These are phyloP conservation scores for Drosophila subobscura DNA, from an alignment of 1,140 invertebrate species.

Conservation along the genomic window DNA sequence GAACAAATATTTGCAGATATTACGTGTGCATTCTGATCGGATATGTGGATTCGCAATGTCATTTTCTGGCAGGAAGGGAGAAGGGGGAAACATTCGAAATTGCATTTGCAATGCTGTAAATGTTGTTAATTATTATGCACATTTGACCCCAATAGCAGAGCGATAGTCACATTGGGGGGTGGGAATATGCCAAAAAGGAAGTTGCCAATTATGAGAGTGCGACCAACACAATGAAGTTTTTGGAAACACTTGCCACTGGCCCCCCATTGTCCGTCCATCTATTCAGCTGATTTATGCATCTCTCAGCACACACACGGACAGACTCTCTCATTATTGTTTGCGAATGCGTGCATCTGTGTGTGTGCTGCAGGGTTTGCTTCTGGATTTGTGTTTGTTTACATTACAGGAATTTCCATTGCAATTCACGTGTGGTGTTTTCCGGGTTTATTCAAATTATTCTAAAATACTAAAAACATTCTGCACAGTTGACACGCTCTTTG, in stretches of 20 bases:
- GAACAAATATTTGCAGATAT: slow-evolving; percentile 58
- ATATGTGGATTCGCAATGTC: slow-evolving; percentile 39
- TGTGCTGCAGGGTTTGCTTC: background rate
- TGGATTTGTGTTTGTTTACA: background rate
- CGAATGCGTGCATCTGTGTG: background rate
- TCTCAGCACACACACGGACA: slow-evolving; percentile 21
- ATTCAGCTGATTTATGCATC: slow-evolving; percentile 48
- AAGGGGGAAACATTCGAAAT: slow-evolving; percentile 20
- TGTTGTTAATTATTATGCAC: slow-evolving; percentile 53
- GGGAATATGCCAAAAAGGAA: slow-evolving; percentile 37
- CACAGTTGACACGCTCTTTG: slow-evolving; percentile 45
- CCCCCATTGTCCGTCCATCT: slow-evolving; percentile 32
- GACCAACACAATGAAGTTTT: slow-evolving; percentile 42
- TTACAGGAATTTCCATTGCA: slow-evolving; percentile 44
- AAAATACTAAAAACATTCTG: slow-evolving; percentile 43
- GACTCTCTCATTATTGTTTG: slow-evolving; percentile 38
- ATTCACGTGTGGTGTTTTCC: slow-evolving; percentile 36
- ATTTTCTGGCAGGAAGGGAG: slow-evolving; percentile 26
- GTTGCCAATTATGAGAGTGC: slow-evolving; percentile 41
- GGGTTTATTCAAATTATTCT: slow-evolving; percentile 39
- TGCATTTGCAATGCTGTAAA: slow-evolving; percentile 30
- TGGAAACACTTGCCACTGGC: slow-evolving; percentile 39
- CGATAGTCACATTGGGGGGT: background rate
- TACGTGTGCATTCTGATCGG: slow-evolving; percentile 40
- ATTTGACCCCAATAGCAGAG: slow-evolving; percentile 29